Base-by-base conservation (phyloP, 2,113 vertebrate species). In the Rhinopomastus cyanomelas region DNA sequence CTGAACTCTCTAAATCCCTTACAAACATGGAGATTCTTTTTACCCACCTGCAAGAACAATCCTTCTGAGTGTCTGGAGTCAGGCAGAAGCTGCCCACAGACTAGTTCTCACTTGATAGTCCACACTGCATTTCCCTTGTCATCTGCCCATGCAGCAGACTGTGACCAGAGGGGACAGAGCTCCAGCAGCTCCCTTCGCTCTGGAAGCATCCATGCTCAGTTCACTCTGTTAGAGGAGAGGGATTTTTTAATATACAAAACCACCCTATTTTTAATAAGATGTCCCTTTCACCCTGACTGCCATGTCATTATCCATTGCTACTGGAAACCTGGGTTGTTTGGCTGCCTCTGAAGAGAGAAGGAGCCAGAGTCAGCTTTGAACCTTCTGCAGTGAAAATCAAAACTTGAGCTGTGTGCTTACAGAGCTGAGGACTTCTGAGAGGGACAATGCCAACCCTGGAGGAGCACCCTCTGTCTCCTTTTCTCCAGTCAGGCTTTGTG, bases 101-200 rank as follows among this genome's bases (percentile, higher is more conserved):
- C 21, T 17, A 23, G 9, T 22, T 46, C n/a, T 42, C 83, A 18
- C 52, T 8, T 1, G 0, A 3, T 21, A n/a, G 16, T 4, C 44
- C 46, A 18, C 23, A 1, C 13, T 3, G 18, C 0, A 0, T 12
- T 8, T 48, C 37, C 12, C 26, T 27, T 8, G 16, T 7, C 25
- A 2, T 12, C 78, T 42, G 1, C 11, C 5, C 18, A 26, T 9
- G 39, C 34, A 11, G 23, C 2, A 2, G 25, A 20, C 6, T 1
- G 1, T 0, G 12, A 37, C 6, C 36, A 4, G 5, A 0, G 13
- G 71, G 46, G 14, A 26, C 60, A 29, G 34, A 52, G 49, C 49
- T 52, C 48, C 51, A 14, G 39, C 49, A 20, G 39, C 52, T 30
- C 25, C 5, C 1, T 13, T 37, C 1, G 1, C 34, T 16, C 78